Evolutionary conservation across 2,888 invertebrate species (phyloP).

Genomic region (Emesis russula): DNA sequence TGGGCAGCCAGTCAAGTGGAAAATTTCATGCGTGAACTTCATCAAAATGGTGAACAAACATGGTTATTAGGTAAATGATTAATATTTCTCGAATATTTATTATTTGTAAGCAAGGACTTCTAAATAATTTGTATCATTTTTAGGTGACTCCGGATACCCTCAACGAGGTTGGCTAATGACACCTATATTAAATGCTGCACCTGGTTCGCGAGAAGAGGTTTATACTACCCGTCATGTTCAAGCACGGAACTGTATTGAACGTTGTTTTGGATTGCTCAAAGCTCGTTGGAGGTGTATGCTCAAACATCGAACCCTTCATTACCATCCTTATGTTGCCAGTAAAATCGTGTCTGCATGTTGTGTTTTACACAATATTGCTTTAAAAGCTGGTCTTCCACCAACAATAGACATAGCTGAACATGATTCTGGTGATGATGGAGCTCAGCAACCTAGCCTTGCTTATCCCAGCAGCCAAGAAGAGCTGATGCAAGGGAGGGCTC

Average conservation of each 20-base stretch:
- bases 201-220: constrained; percentile 6
- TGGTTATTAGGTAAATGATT: constrained; percentile 68
- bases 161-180: constrained; percentile 40
- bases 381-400: neutral
- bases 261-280: neutral
- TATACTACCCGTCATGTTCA: too few species aligned
- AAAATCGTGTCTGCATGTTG: neutral
- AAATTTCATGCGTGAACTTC: constrained; percentile 59
- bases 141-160: constrained; percentile 40
- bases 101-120: too few species aligned
- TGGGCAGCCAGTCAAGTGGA: constrained; percentile 67
- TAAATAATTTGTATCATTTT: constrained; percentile 24
- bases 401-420: neutral
- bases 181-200: constrained; percentile 36
- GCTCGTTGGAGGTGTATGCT: neutral
- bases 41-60: constrained; percentile 71
- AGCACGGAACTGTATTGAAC: too few species aligned
- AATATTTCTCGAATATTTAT: too few species aligned
- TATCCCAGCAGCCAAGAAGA: neutral
- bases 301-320: neutral
- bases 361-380: neutral
- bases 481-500: neutral
- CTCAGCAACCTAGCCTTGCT: neutral
- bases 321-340: too few species aligned
- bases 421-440: neutral